Evolutionary conservation across 2,797 vertebrate species (phyloP), one percentile per base, ranked within the genome.

Genomic region (Enteromius unitaeniatus): DNA sequence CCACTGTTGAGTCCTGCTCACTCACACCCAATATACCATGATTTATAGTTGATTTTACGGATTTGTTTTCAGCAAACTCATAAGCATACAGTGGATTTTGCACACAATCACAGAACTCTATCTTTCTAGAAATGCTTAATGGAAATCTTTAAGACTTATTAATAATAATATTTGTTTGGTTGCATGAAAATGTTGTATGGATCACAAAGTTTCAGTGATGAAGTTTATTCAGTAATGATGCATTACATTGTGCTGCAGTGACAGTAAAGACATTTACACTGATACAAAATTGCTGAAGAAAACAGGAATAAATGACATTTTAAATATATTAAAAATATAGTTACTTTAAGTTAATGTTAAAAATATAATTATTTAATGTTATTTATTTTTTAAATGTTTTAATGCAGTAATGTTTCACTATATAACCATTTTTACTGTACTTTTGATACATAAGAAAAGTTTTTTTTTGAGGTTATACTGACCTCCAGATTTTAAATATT

Each of bases 1-100:
- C 11, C 34, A 67, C 62, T 76, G 47, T n/a, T 67, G 34, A 67
- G n/a, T 42, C 42, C 58, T 82, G 58, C 28, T 82, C n/a, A 34
- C 31, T 28, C 26, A 49, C 55, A 65, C 58, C 9, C 55, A 51
- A 28, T 64, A n/a, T 76, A 6, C 11, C 62, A 51, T 68, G 81
- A 55, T 23, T 51, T 42, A 26, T 49, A 21, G 34, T 40, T 73
- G 47, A 76, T 76, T 74, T 74, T 49, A 82, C 42, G 13, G 73
- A 68, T 75, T 13, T 42, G 62, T 83, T 68, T 83, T 31, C 17
- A 4, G 4, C n/a, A 76, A 28, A 10, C 26, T 78, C 42, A 49
- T 28, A 64, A 47, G 6, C 5, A 13, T 26, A 21, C 23, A 64
- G 31, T 45, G 11, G 17, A 40, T 21, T 13, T 6, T 72, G 2